phyloP scores from a whole-genome alignment of 2,797 vertebrate species.

The Syngnathus rostellatus region DNA sequence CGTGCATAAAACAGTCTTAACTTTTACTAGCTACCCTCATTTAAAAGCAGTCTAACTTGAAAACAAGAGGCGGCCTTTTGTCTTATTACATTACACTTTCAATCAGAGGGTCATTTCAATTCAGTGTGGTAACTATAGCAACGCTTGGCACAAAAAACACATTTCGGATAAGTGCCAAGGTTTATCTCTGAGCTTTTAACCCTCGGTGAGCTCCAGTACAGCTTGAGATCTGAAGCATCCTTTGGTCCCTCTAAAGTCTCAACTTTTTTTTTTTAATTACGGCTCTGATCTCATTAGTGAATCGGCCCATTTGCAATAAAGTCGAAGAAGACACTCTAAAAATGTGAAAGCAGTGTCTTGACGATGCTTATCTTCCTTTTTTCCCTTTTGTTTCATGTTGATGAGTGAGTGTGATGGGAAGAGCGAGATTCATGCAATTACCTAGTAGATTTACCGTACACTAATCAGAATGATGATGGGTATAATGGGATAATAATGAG shows the following conservation, averaged over 20 bases:
- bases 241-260: slow-evolving; percentile 11
- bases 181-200: slow-evolving; percentile 35
- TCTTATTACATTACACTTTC: slow-evolving; percentile 9
- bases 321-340: background rate
- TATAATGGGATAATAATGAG: background rate
- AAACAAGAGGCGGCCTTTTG: background rate
- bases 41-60: slow-evolving; percentile 1
- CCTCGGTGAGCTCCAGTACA: slow-evolving; percentile 25
- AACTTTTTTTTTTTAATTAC: background rate
- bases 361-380: background rate
- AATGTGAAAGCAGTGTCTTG: background rate
- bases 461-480: background rate
- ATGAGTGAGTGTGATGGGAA: background rate
- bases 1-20: slow-evolving; percentile 6
- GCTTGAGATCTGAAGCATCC: slow-evolving; percentile 21
- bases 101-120: slow-evolving; percentile 20
- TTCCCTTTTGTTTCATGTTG: background rate
- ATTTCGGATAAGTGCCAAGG: slow-evolving; percentile 25
- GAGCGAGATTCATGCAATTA: background rate
- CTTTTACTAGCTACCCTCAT: background rate
- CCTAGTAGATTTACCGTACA: background rate
- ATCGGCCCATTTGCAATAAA: background rate
- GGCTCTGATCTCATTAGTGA: background rate
- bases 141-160: slow-evolving; percentile 26
- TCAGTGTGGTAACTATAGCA: slow-evolving; percentile 28